Percentiles rank a stretch among this genome's conserved stretches.
These are phyloP conservation scores for Lepas anatifera DNA, from an alignment of 2,888 invertebrate genomes.

Conservation along the genomic window DNA sequence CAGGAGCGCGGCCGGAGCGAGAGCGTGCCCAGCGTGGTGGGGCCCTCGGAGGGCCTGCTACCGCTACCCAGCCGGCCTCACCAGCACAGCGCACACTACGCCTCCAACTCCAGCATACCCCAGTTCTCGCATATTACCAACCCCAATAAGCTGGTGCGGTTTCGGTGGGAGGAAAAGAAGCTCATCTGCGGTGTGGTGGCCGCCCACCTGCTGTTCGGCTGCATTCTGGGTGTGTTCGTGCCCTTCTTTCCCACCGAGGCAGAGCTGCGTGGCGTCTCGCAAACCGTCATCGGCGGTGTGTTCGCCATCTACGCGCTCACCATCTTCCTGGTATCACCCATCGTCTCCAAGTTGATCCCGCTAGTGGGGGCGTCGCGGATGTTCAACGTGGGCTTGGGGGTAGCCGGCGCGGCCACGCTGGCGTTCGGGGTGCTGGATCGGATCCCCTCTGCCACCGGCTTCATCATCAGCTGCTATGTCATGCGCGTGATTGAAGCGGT, in stretches of 20 bases:
- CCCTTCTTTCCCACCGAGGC: constrained; percentile 2
- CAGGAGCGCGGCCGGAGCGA: too few relatives aligned
- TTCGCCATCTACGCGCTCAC: not conserved
- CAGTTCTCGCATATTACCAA: not conserved
- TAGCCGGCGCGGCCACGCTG: not conserved
- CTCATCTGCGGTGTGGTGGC: not conserved
- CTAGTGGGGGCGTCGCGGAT: not conserved
- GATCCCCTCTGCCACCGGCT: not conserved
- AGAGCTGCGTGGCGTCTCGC: not conserved
- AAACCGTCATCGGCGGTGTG: not conserved
- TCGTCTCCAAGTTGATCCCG: not conserved
- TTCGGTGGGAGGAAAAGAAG: not conserved
- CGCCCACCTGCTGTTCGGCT: not conserved
- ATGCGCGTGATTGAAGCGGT: not conserved
- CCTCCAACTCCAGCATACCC: not conserved
- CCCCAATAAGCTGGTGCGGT: not conserved
- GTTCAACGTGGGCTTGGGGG: not conserved
- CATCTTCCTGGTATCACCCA: not conserved
- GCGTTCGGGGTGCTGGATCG: not conserved
- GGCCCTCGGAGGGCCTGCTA: too few relatives aligned
- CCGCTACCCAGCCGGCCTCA: not conserved
- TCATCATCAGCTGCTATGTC: not conserved
- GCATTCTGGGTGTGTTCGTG: not conserved
- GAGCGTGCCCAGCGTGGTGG: too few relatives aligned
- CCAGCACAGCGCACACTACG: not conserved